Conservation (phyloP, 2,888 invertebrate genomes). For the Venusia cambrica region DNA sequence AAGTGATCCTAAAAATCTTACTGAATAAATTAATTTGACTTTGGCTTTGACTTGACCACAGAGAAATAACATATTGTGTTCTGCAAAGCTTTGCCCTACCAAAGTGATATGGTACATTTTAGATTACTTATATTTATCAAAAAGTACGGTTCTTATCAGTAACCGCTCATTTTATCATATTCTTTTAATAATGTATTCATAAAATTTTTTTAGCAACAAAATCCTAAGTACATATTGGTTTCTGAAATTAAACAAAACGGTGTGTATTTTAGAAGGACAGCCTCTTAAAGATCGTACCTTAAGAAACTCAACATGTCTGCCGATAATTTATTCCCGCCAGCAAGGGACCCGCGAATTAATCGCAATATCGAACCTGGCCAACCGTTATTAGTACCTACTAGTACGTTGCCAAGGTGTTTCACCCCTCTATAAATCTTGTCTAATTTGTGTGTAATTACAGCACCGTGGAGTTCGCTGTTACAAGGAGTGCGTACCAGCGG, state of each 20-base stretch:
- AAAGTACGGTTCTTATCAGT: no score
- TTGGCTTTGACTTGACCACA: no score
- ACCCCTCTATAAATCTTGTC: constrained; percentile 81
- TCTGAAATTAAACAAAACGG: constrained; percentile 1
- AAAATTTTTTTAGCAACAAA: no score
- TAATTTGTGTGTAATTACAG: constrained; percentile 82
- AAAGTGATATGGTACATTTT: no score
- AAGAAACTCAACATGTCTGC: constrained; percentile 25
- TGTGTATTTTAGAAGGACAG: constrained; percentile 7
- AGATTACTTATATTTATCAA: no score
- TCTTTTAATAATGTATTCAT: no score
- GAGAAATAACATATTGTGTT: no score
- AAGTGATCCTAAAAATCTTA: no score
- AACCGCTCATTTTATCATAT: no score
- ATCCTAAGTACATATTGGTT: no score
- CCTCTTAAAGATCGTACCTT: constrained; percentile 8
- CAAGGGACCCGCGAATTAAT: constrained; percentile 62
- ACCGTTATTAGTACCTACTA: constrained; percentile 75
- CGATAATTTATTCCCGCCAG: constrained; percentile 42
- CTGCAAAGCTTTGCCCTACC: no score
- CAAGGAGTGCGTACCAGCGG: constrained; percentile 78
- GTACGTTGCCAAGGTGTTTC: constrained; percentile 78
- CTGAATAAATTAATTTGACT: no score
- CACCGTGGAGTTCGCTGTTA: constrained; percentile 73
- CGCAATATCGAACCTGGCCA: constrained; percentile 74